Percentiles rank a stretch among this genome's conserved stretches.
phyloP scores from a whole-genome alignment of 2,113 vertebrate genomes.

The Rattus rattus region DNA sequence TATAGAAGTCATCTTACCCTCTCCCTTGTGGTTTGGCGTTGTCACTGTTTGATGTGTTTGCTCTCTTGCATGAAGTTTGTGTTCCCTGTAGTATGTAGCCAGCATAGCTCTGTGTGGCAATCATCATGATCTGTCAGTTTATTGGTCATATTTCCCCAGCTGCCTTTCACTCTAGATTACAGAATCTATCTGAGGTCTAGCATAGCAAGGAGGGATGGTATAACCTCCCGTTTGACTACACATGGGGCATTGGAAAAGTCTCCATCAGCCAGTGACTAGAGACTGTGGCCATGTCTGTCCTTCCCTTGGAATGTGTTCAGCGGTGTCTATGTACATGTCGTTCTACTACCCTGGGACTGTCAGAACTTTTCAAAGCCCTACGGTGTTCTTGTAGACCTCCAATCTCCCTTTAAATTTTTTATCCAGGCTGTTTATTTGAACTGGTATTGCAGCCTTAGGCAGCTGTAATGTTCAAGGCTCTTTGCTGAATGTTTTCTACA shows the following conservation, averaged over 20 bases:
- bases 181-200: neutral
- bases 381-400: neutral
- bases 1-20: neutral
- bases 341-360: neutral
- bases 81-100: neutral
- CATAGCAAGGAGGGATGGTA: neutral
- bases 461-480: conserved; percentile 20
- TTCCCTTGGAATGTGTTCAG: neutral
- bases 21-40: accelerated
- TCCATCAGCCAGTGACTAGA: neutral
- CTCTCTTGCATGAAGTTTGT: neutral
- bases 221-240: neutral
- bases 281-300: no score
- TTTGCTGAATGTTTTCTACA: conserved; percentile 30
- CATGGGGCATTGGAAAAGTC: neutral
- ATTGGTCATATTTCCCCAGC: neutral
- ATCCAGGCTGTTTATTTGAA: neutral
- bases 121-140: neutral
- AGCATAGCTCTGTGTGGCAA: neutral
- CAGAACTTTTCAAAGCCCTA: neutral
- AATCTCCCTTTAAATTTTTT: conserved; percentile 1
- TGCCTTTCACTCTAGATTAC: neutral
- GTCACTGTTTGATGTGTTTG: neutral
- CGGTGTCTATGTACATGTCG: neutral
- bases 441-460: neutral